phyloP scores from a whole-genome alignment of 1,140 invertebrate genomes.

The Rhynchophorus ferrugineus region DNA sequence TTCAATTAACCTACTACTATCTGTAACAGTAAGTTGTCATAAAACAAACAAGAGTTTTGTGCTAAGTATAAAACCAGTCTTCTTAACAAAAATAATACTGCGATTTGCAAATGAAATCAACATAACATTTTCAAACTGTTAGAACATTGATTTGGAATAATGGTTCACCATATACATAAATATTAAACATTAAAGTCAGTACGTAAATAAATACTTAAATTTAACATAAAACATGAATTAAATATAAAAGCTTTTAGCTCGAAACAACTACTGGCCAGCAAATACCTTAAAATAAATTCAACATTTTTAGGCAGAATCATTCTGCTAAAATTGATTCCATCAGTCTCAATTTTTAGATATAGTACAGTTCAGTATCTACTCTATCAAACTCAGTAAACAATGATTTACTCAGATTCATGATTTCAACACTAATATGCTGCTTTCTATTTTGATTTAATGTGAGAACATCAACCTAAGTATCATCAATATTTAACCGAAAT shows the following conservation, averaged over 20 bases:
- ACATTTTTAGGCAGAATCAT: background rate
- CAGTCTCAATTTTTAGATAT: conserved; percentile 5
- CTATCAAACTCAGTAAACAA: background rate
- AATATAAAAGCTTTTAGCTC: background rate
- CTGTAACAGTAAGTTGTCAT: conserved; percentile 3
- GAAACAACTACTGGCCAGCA: conserved; percentile 4
- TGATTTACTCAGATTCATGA: background rate
- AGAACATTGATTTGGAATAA: background rate
- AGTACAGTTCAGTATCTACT: background rate
- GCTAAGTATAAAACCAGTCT: background rate
- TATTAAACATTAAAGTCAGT: too few species aligned
- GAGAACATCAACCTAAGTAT: too few species aligned
- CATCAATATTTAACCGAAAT: too few species aligned
- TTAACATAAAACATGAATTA: too few species aligned
- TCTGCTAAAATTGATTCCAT: background rate
- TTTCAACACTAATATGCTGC: background rate
- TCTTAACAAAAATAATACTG: background rate
- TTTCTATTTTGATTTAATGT: too few species aligned
- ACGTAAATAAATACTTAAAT: too few species aligned
- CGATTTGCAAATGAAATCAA: background rate
- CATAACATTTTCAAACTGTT: background rate
- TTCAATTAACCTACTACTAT: background rate
- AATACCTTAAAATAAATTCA: background rate
- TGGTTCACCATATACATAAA: too few species aligned
- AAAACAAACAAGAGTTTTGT: background rate